Conservation (phyloP, 2,888 invertebrate species). For the Synanthedon andrenaeformis region DNA sequence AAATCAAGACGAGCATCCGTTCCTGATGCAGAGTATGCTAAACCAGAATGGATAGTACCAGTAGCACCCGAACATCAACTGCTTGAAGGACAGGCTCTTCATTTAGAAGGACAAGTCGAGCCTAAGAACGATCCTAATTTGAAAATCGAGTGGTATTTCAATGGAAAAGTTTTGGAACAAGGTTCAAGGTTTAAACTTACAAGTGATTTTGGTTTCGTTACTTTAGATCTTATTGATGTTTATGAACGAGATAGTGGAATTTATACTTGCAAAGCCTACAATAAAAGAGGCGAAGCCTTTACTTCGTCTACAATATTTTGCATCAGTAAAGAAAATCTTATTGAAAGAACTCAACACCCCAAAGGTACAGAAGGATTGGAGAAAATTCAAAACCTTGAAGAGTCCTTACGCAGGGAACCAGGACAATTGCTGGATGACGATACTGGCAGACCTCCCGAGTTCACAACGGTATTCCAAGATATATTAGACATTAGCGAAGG, state of each 20-base stretch:
- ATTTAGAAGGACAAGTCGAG: conserved; percentile 94
- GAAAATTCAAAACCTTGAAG: conserved; percentile 91
- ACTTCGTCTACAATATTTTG: conserved; percentile 91
- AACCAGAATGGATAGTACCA: conserved; percentile 89
- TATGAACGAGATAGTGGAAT: conserved; percentile 95
- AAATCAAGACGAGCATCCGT: conserved; percentile 76
- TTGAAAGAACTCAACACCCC: conserved; percentile 92
- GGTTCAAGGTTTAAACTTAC: conserved; percentile 92
- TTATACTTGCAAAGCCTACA: conserved; percentile 91
- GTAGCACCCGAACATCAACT: conserved; percentile 83
- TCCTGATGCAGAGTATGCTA: conserved; percentile 83
- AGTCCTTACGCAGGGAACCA: conserved; percentile 81
- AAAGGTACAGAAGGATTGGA: conserved; percentile 94
- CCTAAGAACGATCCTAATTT: conserved; percentile 93
- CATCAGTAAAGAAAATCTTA: conserved; percentile 82
- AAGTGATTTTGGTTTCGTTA: conserved; percentile 96
- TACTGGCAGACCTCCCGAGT: conserved; percentile 86
- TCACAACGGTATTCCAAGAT: conserved; percentile 88
- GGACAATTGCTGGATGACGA: conserved; percentile 77
- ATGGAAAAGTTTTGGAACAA: conserved; percentile 87
- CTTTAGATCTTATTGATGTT: conserved; percentile 90
- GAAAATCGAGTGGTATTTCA: conserved; percentile 94
- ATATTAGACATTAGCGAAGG: conserved; percentile 90
- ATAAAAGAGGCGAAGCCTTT: conserved; percentile 90
- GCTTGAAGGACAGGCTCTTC: conserved; percentile 85